Evolutionary conservation across 2,888 invertebrate genomes (phyloP).

Genomic region (Noctua pronuba): DNA sequence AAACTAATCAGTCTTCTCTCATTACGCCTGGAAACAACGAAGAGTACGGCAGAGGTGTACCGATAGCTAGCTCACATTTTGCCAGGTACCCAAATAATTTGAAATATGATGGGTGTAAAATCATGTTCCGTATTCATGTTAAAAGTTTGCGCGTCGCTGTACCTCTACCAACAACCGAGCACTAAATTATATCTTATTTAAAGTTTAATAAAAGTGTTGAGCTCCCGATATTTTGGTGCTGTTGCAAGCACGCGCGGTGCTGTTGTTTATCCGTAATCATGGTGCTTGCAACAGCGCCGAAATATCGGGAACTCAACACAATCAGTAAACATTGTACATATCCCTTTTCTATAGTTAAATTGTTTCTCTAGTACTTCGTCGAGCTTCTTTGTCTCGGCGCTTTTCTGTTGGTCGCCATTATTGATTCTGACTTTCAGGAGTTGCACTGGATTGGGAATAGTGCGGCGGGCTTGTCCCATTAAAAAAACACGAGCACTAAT

Average conservation of each 20-base stretch:
- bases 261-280: too few relatives aligned
- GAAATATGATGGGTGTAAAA: not conserved
- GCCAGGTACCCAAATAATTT: not conserved
- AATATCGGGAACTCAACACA: too few relatives aligned
- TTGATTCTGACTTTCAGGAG: not conserved
- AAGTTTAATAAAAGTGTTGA: too few relatives aligned
- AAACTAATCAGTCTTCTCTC: slow-evolving; percentile 28
- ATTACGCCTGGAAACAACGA: not conserved
- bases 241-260: too few relatives aligned
- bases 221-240: too few relatives aligned
- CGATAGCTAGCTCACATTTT: not conserved
- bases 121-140: not conserved
- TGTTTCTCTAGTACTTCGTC: not conserved
- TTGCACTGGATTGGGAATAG: not conserved
- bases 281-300: too few relatives aligned
- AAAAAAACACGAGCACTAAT: too few relatives aligned
- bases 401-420: not conserved
- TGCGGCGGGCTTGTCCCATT: too few relatives aligned
- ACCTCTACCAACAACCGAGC: not conserved
- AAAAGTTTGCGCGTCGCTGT: not conserved
- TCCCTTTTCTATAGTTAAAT: too few relatives aligned
- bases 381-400: not conserved
- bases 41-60: not conserved
- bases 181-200: too few relatives aligned
- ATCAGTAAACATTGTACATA: too few relatives aligned